phyloP scores from a whole-genome alignment of 2,113 vertebrate species.

The Bos taurus region DNA sequence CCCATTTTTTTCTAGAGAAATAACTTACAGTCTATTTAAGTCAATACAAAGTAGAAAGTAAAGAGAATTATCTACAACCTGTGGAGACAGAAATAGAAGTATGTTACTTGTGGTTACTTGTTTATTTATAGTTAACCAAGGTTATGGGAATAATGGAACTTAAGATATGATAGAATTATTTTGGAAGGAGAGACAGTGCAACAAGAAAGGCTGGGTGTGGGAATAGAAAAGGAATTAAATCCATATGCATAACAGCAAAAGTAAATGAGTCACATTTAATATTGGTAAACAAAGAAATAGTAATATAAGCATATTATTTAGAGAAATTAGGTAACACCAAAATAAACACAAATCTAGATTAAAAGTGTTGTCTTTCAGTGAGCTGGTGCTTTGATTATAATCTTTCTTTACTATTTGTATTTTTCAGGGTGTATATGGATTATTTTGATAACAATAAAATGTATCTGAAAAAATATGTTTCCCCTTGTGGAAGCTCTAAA shows the following conservation, averaged over 20 bases:
- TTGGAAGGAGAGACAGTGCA: background rate
- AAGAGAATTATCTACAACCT: background rate
- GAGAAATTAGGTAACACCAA: background rate
- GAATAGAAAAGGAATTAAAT: background rate
- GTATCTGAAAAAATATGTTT: background rate
- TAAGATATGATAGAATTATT: background rate
- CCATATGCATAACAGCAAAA: background rate
- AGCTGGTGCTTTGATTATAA: background rate
- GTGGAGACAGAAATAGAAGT: background rate
- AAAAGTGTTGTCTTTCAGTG: background rate
- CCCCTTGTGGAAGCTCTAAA: background rate
- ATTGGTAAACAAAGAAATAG: background rate
- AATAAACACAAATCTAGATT: background rate
- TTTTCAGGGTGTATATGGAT: background rate
- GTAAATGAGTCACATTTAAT: background rate
- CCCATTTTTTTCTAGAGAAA: background rate
- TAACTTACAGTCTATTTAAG: background rate
- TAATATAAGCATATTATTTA: background rate
- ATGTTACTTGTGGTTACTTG: background rate
- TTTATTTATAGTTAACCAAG: background rate
- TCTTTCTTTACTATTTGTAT: background rate
- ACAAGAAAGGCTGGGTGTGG: background rate
- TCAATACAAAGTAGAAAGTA: background rate
- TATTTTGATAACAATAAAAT: background rate
- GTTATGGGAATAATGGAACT: background rate